Percentiles rank a stretch among this genome's conserved stretches.
Evolutionary conservation across 2,113 vertebrate species (phyloP).

Genomic region (Phalacrocorax brasilianus): DNA sequence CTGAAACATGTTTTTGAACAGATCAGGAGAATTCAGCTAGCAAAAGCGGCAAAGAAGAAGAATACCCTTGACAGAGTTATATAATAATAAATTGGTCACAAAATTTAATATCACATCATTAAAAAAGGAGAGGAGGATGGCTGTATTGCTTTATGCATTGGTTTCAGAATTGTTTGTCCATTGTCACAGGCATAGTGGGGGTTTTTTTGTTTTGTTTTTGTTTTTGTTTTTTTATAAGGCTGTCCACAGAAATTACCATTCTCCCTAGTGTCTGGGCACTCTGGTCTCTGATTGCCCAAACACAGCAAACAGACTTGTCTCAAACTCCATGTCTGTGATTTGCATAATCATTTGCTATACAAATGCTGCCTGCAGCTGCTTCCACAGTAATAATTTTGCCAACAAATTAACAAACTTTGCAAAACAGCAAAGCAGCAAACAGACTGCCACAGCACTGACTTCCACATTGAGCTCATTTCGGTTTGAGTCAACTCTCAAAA

Average conservation of each 20-base stretch:
- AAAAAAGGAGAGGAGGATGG: neutral
- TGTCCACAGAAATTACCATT: neutral
- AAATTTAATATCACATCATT: neutral
- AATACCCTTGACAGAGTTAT: neutral
- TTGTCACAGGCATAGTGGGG: neutral
- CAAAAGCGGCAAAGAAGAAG: neutral
- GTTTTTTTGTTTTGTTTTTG: neutral
- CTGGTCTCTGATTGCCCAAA: neutral
- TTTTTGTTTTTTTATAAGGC: neutral
- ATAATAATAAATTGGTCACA: neutral
- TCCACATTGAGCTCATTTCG: neutral
- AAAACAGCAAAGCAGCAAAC: neutral
- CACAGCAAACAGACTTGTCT: neutral
- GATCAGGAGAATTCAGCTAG: neutral
- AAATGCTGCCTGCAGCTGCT: neutral
- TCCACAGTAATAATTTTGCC: neutral
- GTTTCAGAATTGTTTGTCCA: neutral
- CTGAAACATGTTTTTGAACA: conserved; percentile 30
- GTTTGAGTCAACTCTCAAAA: neutral
- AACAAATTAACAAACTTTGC: neutral
- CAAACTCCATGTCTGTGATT: neutral
- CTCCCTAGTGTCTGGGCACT: neutral
- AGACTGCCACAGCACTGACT: neutral
- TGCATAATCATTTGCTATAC: neutral
- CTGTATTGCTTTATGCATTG: neutral